Conservation (phyloP, 2,888 invertebrate genomes). For the Erebia ligea region DNA sequence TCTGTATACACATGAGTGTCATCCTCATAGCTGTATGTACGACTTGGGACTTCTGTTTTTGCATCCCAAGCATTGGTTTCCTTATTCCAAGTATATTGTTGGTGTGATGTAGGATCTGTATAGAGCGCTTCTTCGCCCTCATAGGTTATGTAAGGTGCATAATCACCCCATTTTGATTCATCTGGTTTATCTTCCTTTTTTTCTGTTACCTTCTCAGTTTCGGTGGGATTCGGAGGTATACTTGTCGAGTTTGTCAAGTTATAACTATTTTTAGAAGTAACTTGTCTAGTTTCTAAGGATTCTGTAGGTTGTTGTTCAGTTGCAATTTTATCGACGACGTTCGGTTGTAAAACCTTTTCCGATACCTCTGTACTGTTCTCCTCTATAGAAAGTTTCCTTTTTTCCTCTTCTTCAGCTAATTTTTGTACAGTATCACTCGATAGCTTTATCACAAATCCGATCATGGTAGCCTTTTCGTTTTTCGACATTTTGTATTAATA, state of each 20-base stretch:
- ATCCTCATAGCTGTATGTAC: slow-evolving; percentile 88
- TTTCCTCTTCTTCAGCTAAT: slow-evolving; percentile 65
- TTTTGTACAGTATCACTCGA: slow-evolving; percentile 76
- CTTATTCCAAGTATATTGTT: slow-evolving; percentile 86
- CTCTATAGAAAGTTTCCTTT: slow-evolving; percentile 44
- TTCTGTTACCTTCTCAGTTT: background rate
- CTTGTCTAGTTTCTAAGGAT: background rate
- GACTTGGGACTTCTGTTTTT: slow-evolving; percentile 56
- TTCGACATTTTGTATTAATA: slow-evolving; percentile 53
- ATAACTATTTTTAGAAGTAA: background rate
- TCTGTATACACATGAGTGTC: slow-evolving; percentile 92
- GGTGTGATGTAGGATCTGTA: slow-evolving; percentile 87
- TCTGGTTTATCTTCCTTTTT: slow-evolving; percentile 14
- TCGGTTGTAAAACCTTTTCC: background rate
- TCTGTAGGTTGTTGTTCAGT: slow-evolving; percentile 2
- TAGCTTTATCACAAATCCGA: slow-evolving; percentile 77
- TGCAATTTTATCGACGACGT: slow-evolving; percentile 14
- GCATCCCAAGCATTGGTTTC: slow-evolving; percentile 76
- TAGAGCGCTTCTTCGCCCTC: slow-evolving; percentile 88
- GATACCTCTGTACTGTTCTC: background rate
- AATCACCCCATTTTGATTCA: slow-evolving; percentile 62
- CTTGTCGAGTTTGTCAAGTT: background rate
- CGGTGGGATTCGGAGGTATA: background rate
- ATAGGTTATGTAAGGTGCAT: slow-evolving; percentile 86
- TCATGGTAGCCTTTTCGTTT: slow-evolving; percentile 58